Base-by-base conservation (phyloP, 2,888 invertebrate species). In the Conomelus anceps region DNA sequence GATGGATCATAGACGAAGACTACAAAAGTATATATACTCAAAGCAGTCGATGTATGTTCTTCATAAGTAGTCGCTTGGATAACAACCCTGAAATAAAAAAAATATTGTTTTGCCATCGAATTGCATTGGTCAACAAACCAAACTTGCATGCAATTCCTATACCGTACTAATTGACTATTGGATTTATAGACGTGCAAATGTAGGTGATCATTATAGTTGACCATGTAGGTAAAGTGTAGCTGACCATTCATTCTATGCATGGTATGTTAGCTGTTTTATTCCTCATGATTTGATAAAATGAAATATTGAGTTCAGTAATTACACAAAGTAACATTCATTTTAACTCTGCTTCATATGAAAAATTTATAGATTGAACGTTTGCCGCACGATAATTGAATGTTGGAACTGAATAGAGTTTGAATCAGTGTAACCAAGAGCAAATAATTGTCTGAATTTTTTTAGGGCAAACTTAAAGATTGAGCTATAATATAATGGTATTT, bases 71-170 rank as follows among this genome's bases (percentile, higher is more conserved):
- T 85, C 22, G 89, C 89, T 23, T 88, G 34, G 17, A 89, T 63
- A 1, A 85, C 88, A 29, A 89, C 63, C n/a, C 89, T 89, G 88
- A 22, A 89, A 89, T 22, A 85, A 85, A 89, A 89, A 29, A 34
- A 22, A 85, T 22, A 41, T 85, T 26, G 0, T 24, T 11, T 89
- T 84, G 24, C 84, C 84, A 23, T 23, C 17, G 63, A 6, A 24
- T n/a, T 22, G n/a, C n/a, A 86, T 26, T n/a, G 29, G 22, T n/a
- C 3, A 86, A 23, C 26, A 85, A 85, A 23, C 6, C 85, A 22
- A 85, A 7, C 22, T 20, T 22, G 23, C 23, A 85, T 22, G 85
- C 22, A 23, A 22, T 22, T 22, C 23, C 85, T 22, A 11, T 22
- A n/a, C 22, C 85, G 11, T 85, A 4, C 11, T 85, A 85, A 22